Base-by-base conservation (phyloP, 2,888 invertebrate species). In the Actias luna region DNA sequence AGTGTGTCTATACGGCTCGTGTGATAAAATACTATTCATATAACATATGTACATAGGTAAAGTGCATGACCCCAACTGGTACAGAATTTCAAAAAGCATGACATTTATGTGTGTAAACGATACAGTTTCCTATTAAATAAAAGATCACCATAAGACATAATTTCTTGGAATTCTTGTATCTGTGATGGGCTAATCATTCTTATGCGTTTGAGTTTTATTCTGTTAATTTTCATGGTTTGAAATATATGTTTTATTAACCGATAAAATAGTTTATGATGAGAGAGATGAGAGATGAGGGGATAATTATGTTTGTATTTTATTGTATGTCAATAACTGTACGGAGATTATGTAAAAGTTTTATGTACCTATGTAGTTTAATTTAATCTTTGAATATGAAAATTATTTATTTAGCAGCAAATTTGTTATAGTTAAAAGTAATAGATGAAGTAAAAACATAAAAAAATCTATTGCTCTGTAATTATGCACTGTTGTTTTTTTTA, bases 11-110 rank as follows among this genome's bases (percentile, higher is more conserved):
- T n/a, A 42, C 16, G 42, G 18, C 7, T 18, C 16, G 29, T 1
- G 7, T 52, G 29, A 27, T 52, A 52, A 52, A 55, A 55, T 29
- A n/a, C 46, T 29, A 55, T 55, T 55, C 29, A 55, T 29, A 55
- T n/a, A 29, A 29, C 55, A n/a, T n/a, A n/a, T n/a, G 29, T 52
- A 52, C 27, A 52, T 29, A 29, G 46, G 25, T 22, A 12, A 50
- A 52, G 52, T 55, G 5, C 29, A 29, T 29, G 55, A n/a, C 14
- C 55, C 29, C 5, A 2, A 55, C 55, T 18, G 29, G 29, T 5
- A 29, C 7, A 16, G 55, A 55, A 55, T 29, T 55, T 55, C 5
- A 55, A 55, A 27, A 29, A 14, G 16, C 29, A n/a, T 55, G 8
- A 55, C 29, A 7, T 55, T 52, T 50, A 8, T 8, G 29, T 55